Percentiles rank a stretch among this genome's conserved stretches.
These are phyloP conservation scores for Aproaerema taeniolella DNA, from an alignment of 2,888 invertebrate genomes.

Conservation along the genomic window DNA sequence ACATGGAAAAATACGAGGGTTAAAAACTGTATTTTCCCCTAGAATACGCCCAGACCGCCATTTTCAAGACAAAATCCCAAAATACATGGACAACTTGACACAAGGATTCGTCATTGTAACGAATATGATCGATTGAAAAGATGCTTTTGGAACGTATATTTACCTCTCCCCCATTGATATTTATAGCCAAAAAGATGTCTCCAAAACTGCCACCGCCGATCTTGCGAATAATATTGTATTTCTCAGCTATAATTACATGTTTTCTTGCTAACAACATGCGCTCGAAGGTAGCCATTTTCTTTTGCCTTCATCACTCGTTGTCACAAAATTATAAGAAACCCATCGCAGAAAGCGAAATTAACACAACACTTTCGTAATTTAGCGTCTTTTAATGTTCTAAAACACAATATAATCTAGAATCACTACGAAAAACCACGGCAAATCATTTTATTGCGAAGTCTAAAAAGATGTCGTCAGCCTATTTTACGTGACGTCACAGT, in stretches of 20 bases:
- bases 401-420: conserved; percentile 50
- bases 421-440: conserved; percentile 53
- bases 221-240: conserved; percentile 96
- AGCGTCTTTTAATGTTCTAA: conserved; percentile 41
- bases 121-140: conserved; percentile 26
- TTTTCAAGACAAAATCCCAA: conserved; percentile 54
- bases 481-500: conserved; percentile 66
- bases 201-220: conserved; percentile 99
- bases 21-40: conserved; percentile 13
- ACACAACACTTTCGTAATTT: conserved; percentile 56
- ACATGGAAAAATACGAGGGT: not conserved
- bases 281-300: conserved; percentile 71
- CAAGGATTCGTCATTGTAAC: conserved; percentile 30
- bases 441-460: conserved; percentile 57
- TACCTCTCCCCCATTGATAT: conserved; percentile 93
- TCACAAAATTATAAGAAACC: conserved; percentile 55
- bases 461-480: conserved; percentile 65
- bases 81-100: conserved; percentile 47
- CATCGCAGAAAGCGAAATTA: conserved; percentile 55
- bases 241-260: conserved; percentile 83
- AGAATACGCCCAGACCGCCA: conserved; percentile 58
- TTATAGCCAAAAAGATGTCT: conserved; percentile 97
- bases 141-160: conserved; percentile 36
- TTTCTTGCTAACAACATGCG: conserved; percentile 64
- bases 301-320: conserved; percentile 67